Percentiles rank a stretch among this genome's conserved stretches.
Conservation (phyloP, 2,797 vertebrate species). For the Vespertilio murinus region DNA sequence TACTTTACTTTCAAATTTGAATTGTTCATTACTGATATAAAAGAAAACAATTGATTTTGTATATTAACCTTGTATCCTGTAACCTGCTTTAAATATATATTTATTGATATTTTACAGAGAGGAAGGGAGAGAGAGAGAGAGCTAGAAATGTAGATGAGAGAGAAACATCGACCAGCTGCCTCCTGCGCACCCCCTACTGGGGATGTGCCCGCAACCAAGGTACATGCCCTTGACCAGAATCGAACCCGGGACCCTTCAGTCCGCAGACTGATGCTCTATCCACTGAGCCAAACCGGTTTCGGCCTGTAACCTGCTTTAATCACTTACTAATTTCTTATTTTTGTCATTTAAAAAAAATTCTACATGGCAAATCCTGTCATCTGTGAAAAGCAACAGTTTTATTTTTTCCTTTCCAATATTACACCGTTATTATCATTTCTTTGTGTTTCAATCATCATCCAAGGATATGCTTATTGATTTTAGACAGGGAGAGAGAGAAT, state of each 20-base stretch:
- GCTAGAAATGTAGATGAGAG: too few relatives aligned
- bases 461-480: background rate
- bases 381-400: background rate
- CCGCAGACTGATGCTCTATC: too few relatives aligned
- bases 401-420: background rate
- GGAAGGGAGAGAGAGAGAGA: too few relatives aligned
- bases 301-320: background rate
- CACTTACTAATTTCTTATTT: background rate
- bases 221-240: too few relatives aligned
- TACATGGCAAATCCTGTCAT: background rate
- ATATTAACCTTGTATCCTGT: background rate
- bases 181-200: too few relatives aligned
- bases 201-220: too few relatives aligned
- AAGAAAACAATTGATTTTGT: background rate
- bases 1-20: slow-evolving; percentile 14
- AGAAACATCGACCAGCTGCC: too few relatives aligned
- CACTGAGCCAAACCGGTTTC: too few relatives aligned
- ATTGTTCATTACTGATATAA: background rate
- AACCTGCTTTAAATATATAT: background rate
- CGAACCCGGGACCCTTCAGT: too few relatives aligned
- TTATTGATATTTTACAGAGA: too few relatives aligned
- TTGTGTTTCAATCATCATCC: background rate
- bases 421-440: background rate
- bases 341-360: background rate
- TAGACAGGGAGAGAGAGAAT: background rate